These are phyloP conservation scores for Polydesmus complanatus DNA, from an alignment of 2,888 invertebrate genomes.

Conservation along the genomic window DNA sequence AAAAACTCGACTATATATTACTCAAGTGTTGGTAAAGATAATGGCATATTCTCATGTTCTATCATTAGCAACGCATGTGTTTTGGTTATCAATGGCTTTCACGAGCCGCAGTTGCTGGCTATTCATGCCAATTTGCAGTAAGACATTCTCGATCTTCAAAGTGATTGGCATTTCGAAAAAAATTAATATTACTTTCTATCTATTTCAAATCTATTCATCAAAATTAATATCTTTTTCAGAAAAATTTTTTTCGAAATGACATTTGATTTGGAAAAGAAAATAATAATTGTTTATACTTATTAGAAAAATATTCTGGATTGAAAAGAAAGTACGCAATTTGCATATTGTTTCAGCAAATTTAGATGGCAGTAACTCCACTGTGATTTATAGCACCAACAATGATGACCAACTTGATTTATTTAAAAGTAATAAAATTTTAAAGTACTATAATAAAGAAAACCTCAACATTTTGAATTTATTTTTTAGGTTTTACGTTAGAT, in stretches of 20 bases:
- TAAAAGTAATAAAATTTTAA: not conserved
- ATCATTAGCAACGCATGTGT: not conserved
- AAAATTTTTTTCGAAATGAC: not conserved
- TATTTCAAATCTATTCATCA: too few relatives aligned
- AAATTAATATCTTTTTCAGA: too few relatives aligned
- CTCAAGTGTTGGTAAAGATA: not conserved
- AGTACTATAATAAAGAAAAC: too few relatives aligned
- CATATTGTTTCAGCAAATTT: not conserved
- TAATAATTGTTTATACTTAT: too few relatives aligned
- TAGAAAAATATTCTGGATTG: not conserved
- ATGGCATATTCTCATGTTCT: not conserved
- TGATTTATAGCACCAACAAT: not conserved
- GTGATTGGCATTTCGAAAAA: not conserved
- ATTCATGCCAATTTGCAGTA: not conserved
- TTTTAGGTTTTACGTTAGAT: slow-evolving; percentile 3
- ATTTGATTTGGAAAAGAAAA: not conserved
- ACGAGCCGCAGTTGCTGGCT: not conserved
- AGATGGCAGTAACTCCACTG: not conserved
- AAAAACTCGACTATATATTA: not conserved
- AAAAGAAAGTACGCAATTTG: not conserved
- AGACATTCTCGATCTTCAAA: not conserved
- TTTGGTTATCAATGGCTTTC: not conserved
- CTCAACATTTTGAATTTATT: not conserved
- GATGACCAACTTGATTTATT: too few relatives aligned
- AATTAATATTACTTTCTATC: not conserved